Conservation (phyloP, 2,888 invertebrate species). For the Clistopyga incitator region DNA sequence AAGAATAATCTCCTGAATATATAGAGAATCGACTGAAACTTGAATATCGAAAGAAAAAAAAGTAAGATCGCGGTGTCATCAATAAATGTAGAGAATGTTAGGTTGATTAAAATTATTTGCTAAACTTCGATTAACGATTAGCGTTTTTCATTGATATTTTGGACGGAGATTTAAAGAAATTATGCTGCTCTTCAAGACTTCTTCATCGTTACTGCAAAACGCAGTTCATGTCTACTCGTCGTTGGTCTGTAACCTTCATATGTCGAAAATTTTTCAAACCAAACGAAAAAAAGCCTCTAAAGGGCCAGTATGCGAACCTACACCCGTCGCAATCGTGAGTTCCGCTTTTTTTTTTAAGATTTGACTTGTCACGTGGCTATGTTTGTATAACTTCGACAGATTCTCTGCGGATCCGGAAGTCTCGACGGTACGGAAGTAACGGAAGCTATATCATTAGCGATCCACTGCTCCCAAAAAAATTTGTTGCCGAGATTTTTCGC, state of each 20-base stretch:
- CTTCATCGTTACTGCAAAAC: slow-evolving; percentile 17
- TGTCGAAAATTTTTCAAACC: slow-evolving; percentile 52
- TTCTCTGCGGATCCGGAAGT: slow-evolving; percentile 86
- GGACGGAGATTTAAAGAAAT: slow-evolving; percentile 5
- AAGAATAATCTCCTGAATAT: neutral
- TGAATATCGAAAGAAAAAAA: slow-evolving; percentile 34
- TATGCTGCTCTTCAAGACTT: slow-evolving; percentile 26
- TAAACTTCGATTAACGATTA: slow-evolving; percentile 18
- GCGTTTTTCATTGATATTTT: neutral
- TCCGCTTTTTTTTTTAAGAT: slow-evolving; percentile 9
- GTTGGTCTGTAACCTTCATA: slow-evolving; percentile 62
- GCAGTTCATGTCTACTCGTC: neutral
- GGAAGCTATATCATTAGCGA: slow-evolving; percentile 84
- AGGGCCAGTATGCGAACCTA: slow-evolving; percentile 60
- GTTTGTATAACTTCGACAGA: slow-evolving; percentile 73
- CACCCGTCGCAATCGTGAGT: slow-evolving; percentile 72
- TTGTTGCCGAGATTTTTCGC: slow-evolving; percentile 75
- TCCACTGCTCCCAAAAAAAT: slow-evolving; percentile 73
- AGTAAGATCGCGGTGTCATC: slow-evolving; percentile 22
- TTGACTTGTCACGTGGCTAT: neutral
- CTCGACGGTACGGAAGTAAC: slow-evolving; percentile 86
- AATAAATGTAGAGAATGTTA: slow-evolving; percentile 2
- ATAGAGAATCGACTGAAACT: neutral
- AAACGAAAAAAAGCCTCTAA: slow-evolving; percentile 50
- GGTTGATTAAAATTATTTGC: slow-evolving; percentile 16